phyloP scores from a whole-genome alignment of 2,888 invertebrate genomes.

The Drosophila yooni region DNA sequence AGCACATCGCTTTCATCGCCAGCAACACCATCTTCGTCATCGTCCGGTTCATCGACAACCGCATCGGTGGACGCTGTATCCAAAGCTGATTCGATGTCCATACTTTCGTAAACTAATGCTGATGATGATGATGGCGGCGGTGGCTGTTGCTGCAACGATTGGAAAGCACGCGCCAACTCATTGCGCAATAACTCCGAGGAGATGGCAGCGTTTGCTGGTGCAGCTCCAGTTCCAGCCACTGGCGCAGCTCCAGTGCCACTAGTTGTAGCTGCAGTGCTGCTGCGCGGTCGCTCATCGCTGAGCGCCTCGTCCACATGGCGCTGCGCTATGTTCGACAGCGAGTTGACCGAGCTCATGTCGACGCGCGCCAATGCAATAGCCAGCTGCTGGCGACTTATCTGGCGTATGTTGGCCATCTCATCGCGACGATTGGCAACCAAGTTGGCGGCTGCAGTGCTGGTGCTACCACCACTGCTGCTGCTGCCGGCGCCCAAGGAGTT shows the following conservation, averaged over 20 bases:
- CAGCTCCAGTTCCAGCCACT: background rate
- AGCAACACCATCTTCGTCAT: constrained; percentile 53
- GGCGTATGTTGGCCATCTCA: constrained; percentile 82
- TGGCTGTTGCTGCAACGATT: constrained; percentile 48
- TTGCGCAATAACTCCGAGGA: constrained; percentile 92
- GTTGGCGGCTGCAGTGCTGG: constrained; percentile 57
- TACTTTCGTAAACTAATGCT: constrained; percentile 43
- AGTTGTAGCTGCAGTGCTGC: constrained; percentile 25
- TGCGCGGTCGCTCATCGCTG: constrained; percentile 53
- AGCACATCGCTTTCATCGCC: constrained; percentile 73
- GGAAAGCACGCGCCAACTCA: constrained; percentile 85
- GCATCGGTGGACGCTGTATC: constrained; percentile 30
- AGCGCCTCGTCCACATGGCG: constrained; percentile 77
- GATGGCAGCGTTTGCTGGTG: constrained; percentile 84
- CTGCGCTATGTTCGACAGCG: constrained; percentile 84
- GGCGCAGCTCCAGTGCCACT: background rate
- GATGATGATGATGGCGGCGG: background rate
- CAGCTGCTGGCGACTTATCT: constrained; percentile 84
- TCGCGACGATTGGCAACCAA: constrained; percentile 66
- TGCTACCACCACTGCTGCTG: constrained; percentile 73
- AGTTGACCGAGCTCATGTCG: constrained; percentile 83
- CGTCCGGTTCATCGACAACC: constrained; percentile 52
- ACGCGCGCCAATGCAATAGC: constrained; percentile 82
- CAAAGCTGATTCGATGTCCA: constrained; percentile 52
- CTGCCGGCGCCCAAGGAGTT: constrained; percentile 80